These are phyloP conservation scores for Cenopis cana DNA, from an alignment of 2,888 invertebrate species.

Conservation along the genomic window DNA sequence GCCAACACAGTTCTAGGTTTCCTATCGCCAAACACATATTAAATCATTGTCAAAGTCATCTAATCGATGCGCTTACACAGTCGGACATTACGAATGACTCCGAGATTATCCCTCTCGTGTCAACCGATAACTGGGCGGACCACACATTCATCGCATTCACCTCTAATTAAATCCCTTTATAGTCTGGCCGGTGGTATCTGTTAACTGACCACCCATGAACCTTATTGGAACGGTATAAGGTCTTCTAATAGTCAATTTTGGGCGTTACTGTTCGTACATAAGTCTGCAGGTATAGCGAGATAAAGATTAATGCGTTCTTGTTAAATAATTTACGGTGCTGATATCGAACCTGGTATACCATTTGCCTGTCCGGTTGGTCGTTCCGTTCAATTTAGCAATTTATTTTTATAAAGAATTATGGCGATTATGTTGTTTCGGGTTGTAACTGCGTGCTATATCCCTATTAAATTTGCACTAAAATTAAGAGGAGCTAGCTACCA, in stretches of 20 bases:
- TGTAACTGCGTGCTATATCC: constrained; percentile 6
- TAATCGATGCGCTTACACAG: constrained; percentile 55
- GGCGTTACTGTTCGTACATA: constrained; percentile 45
- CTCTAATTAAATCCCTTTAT: constrained; percentile 73
- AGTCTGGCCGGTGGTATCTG: constrained; percentile 55
- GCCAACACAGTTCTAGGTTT: constrained; percentile 32
- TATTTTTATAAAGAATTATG: constrained; percentile 43
- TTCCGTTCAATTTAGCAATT: constrained; percentile 47
- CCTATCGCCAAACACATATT: constrained; percentile 47
- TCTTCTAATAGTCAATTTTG: neutral
- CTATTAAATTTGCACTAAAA: neutral
- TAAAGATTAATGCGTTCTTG: constrained; percentile 78
- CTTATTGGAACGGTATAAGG: neutral
- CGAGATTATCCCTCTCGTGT: constrained; percentile 71
- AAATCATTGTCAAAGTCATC: constrained; percentile 58
- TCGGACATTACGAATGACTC: constrained; percentile 68
- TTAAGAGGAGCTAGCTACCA: neutral
- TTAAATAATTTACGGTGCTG: constrained; percentile 79
- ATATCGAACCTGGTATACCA: constrained; percentile 57
- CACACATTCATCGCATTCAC: constrained; percentile 75
- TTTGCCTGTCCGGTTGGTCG: constrained; percentile 51
- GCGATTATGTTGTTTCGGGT: constrained; percentile 19
- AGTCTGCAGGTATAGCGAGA: constrained; percentile 68
- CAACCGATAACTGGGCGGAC: constrained; percentile 69
- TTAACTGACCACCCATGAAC: neutral